Evolutionary conservation across 2,113 vertebrate species (phyloP).

Genomic region (Phaetusa simplex): DNA sequence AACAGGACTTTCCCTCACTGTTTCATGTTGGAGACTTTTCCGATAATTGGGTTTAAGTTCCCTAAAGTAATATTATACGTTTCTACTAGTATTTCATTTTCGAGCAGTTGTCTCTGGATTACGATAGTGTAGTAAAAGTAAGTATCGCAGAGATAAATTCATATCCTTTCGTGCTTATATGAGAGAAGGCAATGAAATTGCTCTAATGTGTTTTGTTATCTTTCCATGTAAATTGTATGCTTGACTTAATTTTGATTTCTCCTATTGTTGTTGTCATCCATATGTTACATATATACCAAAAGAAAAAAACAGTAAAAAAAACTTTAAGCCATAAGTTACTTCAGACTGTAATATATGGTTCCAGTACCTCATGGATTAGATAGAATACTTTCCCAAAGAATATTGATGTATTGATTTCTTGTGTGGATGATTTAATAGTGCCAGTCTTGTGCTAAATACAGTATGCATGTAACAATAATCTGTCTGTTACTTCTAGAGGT

Average conservation of each 20-base stretch:
- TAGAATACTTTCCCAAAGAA: neutral
- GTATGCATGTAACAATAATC: neutral
- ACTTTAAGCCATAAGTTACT: neutral
- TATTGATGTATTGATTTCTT: neutral
- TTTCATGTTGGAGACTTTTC: neutral
- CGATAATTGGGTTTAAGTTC: neutral
- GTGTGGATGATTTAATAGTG: neutral
- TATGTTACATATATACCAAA: neutral
- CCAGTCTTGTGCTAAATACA: neutral
- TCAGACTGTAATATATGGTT: neutral
- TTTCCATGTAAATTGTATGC: neutral
- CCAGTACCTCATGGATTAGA: neutral
- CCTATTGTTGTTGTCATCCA: neutral
- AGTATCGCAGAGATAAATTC: neutral
- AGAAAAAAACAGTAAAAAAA: neutral
- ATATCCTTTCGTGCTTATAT: neutral
- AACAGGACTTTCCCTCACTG: neutral
- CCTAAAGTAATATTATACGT: neutral
- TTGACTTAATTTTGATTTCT: neutral
- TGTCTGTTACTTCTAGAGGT: neutral
- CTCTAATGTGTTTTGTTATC: neutral
- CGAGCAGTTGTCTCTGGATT: neutral
- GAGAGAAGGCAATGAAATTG: neutral
- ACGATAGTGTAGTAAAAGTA: neutral
- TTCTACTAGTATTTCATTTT: neutral